Base-by-base conservation (phyloP, 2,797 vertebrate species). In the Pipistrellus pygmaeus region DNA sequence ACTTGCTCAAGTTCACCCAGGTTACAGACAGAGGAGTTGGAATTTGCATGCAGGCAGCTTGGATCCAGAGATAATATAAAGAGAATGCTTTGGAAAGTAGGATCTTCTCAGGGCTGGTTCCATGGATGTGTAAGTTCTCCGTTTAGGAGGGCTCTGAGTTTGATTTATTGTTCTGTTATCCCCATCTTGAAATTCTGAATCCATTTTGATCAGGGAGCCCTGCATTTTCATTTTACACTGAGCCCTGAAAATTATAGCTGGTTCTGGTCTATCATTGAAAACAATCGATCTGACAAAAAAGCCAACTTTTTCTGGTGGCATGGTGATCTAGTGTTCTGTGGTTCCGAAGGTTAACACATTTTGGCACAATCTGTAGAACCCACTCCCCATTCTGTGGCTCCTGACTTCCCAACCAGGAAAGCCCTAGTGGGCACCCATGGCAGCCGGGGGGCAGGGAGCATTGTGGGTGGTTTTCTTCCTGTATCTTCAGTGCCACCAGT, bases 201-300 rank as follows among this genome's bases (percentile, higher is more conserved):
- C 30, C 5, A 44, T 57, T 80, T 66, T 30, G 35, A 90, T 82
- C 35, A 81, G 60, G 35, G 30, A 89, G 30, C n/a, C 13, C 5
- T 64, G 8, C 13, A 11, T 92, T 94, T 90, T 90, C 13, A 75
- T 88, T 85, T 87, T 92, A 14, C 25, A 25, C 6, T 1, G 21
- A 83, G 55, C 8, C 27, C 68, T 8, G 15, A 27, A 81, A 76
- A 69, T 89, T 32, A 94, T 75, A 46, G 44, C 32, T 53, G 18
- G 21, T 78, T 94, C 82, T 94, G 23, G 35, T 76, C 86, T 80
- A 7, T 53, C 13, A 9, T 18, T 30, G 75, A 48, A 95, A 85
- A 72, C 18, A 23, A 78, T 48, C 32, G 27, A 55, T 18, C 18
- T 46, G 82, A 87, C 20, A 60, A 62, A 73, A 10, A 25, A 90